Evolutionary conservation across 2,113 vertebrate genomes (phyloP), one percentile per base, ranked within the genome.

Genomic region (Hoplias malabaricus): DNA sequence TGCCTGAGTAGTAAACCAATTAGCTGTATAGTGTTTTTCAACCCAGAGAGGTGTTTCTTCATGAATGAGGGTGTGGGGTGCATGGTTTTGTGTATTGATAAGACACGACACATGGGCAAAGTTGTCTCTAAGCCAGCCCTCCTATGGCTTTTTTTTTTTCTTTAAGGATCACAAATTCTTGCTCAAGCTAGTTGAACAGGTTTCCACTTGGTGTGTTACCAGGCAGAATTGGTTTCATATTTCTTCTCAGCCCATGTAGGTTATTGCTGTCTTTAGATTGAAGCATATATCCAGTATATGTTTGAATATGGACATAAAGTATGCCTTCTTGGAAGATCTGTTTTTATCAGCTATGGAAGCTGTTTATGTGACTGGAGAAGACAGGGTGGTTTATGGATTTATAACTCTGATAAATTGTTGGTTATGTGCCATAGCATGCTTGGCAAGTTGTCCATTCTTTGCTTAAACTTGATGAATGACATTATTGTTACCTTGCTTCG

Each of bases 121-220:
- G 23, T 8, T 10, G 19, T 62, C 38, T 27, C 9, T 50, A 63
- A 71, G 21, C 57, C 56, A 34, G 11, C 59, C 56, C 76, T 61
- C 14, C 27, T 48, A 25, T 31, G 13, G 0, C 42, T 14, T 27
- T 0, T 53, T 34, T 33, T 34, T 62, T 34, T 59, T 59, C 50
- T 54, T 57, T 11, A 43, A 53, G 21, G 42, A 69, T 70, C 40
- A 13, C 61, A 46, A 43, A 73, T 75, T 48, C 57, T 53, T 13
- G 21, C 65, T 33, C 2, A n/a, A 80, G 61, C 81, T 62, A 68
- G 73, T 34, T 59, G 21, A 76, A 80, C 81, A 77, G 78, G 78
- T 83, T 80, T 73, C 34, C 16, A 23, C 46, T 75, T 65, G 3
- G 62, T 7, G 12, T 73, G 77, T 63, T 69, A 59, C 53, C 36